Evolutionary conservation across 2,888 invertebrate species (phyloP), one percentile per base, ranked within the genome.

Genomic region (Caenorhabditis becei): DNA sequence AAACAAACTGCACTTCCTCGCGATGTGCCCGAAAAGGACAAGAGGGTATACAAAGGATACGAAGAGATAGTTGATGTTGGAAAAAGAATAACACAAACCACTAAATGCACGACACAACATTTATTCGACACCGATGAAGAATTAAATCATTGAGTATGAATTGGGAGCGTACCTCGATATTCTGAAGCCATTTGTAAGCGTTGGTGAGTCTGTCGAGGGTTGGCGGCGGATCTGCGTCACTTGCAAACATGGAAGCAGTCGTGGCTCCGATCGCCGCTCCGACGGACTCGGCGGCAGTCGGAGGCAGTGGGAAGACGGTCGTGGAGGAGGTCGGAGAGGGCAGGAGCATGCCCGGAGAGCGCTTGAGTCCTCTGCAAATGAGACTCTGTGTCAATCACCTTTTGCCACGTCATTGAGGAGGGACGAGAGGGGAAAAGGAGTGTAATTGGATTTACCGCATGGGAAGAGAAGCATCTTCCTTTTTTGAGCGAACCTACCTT

Each of bases 311-410:
- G 41, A 74, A 69, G 24, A 37, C 44, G 18, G 47, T 63, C 4
- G 59, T 23, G 0, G 71, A 35, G 18, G 78, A 77, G 7, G 81
- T 71, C 44, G 79, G 70, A 11, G 82, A 75, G 32, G 85, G 83
- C 16, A 91, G 85, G 28, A 91, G 89, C 91, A 91, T 91, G 26
- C 91, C 91, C n/a, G 91, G 91, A 11, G 90, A 91, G 28, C 91
- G 88, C 82, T 91, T 91, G 53, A 91, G 82, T 51, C 89, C 82
- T 71, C 86, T 83, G 74, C 37, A 70, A 72, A 69, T 74, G 32
- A 41, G 44, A n/a, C 37, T 44, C 37, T 44, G n/a, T 74, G 59
- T 66, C 66, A 66, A 66, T 53, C 59, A 56, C 28, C 56, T 53
- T 61, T 70, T 61, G 56, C 23, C 23, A 62, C 32, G 41, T 49